Base-by-base conservation (phyloP, 2,797 vertebrate genomes). In the Sebastes matsubarae region DNA sequence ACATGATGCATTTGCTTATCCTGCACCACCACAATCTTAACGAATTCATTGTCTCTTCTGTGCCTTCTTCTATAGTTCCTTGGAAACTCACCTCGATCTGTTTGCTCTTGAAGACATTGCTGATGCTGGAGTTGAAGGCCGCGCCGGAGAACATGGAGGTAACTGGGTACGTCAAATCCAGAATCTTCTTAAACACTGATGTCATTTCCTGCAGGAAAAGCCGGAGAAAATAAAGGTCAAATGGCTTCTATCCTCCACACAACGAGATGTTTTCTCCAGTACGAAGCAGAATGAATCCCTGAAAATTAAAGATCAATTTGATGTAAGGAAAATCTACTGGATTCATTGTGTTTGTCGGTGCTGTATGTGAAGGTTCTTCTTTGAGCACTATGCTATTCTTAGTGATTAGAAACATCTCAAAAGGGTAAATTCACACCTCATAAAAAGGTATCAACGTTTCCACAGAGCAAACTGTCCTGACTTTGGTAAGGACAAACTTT, bases 91-190 rank as follows among this genome's bases (percentile, higher is more conserved):
- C 98, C 97, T 99, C 98, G 1, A 99, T 98, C 94, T 99, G 98
- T 88, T 97, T 97, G 85, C 97, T 95, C 87, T 97, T 95, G 92
- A 99, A 99, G 90, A 98, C 95, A 11, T 90, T 94, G 88, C 94
- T 95, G 93, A 99, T 94, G 90, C 97, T 90, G 1, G 94, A 97
- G 93, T 99, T 99, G 87, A 99, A 99, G 77, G 97, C 80, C 0
- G 97, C 96, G 20, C 98, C 98, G 1, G 98, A 97, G 90, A 99
- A 99, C 97, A 99, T 97, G 27, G 98, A 99, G 1, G 98, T 99
- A 89, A 98, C 93, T 0, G 98, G 98, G 81, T 99, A 99, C 0
- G 98, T 99, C 91, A 99, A 82, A 89, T 99, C 98, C 27, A 99
- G 92, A 75, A 98, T 87, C 11, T 97, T 97, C 92, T 96, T 97